Evolutionary conservation across 1,140 invertebrate species (phyloP).

Genomic region (Eulimnadia texana): DNA sequence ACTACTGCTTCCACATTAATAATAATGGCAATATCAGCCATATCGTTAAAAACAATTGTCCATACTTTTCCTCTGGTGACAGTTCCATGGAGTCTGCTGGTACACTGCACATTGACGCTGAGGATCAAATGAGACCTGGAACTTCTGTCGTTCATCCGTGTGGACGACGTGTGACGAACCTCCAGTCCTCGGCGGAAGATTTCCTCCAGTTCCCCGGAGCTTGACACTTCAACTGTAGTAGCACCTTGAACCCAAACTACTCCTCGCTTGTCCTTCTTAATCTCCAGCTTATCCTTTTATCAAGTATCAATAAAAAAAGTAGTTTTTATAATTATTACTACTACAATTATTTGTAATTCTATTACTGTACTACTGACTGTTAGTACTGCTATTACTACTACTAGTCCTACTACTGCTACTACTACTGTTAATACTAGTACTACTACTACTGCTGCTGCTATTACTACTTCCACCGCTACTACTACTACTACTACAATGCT

Average conservation of each 20-base stretch:
- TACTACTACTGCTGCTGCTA: too few species aligned
- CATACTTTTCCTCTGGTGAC: conserved; percentile 31
- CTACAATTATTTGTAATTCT: too few species aligned
- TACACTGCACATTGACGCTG: conserved; percentile 31
- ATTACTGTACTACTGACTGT: too few species aligned
- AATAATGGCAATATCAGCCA: too few species aligned
- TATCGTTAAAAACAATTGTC: neutral
- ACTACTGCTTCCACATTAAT: too few species aligned
- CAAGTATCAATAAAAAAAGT: neutral
- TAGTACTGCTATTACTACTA: too few species aligned
- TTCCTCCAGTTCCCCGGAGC: conserved; percentile 28
- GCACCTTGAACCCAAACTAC: conserved; percentile 33
- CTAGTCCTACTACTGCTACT: too few species aligned
- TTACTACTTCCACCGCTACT: too few species aligned
- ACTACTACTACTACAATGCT: too few species aligned
- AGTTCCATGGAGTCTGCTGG: conserved; percentile 34
- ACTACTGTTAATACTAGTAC: too few species aligned
- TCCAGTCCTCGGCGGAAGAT: conserved; percentile 33
- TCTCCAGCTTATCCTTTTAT: conserved; percentile 32
- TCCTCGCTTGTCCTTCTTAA: conserved; percentile 36
- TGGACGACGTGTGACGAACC: conserved; percentile 33
- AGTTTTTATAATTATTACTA: neutral
- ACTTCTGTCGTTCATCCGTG: conserved; percentile 39
- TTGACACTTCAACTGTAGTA: conserved; percentile 27
- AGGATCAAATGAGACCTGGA: conserved; percentile 40